phyloP scores from a whole-genome alignment of 2,113 vertebrate genomes.

The Formicarius rufipectus region DNA sequence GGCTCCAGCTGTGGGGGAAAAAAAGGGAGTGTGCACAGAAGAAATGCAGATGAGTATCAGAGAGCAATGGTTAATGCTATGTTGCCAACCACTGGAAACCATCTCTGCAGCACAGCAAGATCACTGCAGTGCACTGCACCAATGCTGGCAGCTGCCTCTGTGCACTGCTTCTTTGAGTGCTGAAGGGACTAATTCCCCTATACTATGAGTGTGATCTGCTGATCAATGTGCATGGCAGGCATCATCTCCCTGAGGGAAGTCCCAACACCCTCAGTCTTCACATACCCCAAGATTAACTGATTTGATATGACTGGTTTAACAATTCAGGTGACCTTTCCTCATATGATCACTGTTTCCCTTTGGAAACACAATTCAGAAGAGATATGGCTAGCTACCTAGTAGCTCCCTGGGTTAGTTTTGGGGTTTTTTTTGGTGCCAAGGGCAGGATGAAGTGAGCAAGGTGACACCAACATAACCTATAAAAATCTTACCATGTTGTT shows the following conservation, averaged over 20 bases:
- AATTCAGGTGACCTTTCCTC: not conserved
- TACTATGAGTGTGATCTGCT: not conserved
- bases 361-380: not conserved
- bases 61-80: not conserved
- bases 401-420: not conserved
- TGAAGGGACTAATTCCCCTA: not conserved
- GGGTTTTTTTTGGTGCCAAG: not conserved
- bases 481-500: constrained; percentile 77
- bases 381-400: not conserved
- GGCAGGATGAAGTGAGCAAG: not conserved
- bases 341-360: not conserved
- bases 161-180: not conserved
- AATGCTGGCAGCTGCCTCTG: not conserved
- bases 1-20: constrained; percentile 71
- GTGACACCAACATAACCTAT: not conserved
- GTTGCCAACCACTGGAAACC: not conserved
- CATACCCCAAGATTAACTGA: not conserved
- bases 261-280: not conserved
- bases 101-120: not conserved
- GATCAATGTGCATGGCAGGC: not conserved
- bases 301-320: not conserved
- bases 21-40: not conserved
- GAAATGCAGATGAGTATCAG: not conserved
- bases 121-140: not conserved
- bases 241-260: not conserved